Evolutionary conservation across 2,113 vertebrate genomes (phyloP), one percentile per base, ranked within the genome.

Genomic region (Leuciscus idus): DNA sequence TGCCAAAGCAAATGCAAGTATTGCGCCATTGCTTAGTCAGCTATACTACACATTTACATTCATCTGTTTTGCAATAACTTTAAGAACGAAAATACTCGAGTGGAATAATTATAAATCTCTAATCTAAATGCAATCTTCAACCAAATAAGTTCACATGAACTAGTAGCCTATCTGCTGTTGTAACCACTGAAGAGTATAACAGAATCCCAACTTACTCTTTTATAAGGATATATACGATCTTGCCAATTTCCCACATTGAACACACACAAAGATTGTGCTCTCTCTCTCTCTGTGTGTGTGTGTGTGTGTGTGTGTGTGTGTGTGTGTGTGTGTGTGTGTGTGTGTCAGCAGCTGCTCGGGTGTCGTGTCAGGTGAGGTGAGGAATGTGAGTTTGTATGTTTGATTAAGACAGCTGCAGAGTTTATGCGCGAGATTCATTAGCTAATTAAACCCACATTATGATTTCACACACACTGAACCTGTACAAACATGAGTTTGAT

Each of bases 301-400:
- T 52, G 1, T 28, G 50, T 52, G 50, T 52, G 15, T 50, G 5
- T 36, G 76, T 36, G 72, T 57, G 48, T 78, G 15, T 52, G 1
- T 28, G 50, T 52, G 50, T 52, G 15, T 50, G 50, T 52, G 50
- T 52, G 15, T 50, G 5, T 36, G 76, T 36, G 72, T 57, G 48
- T 78, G 15, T 52, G 1, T 28, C 7, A 48, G 12, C 68, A 76
- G 73, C 73, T 28, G 84, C 68, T 68, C 39, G 30, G 73, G 59
- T 79, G 75, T 85, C 23, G 36, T 48, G 83, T 74, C 64, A 79
- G 28, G 55, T 85, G 46, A 48, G 8, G 39, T 55, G 26, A 66
- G 28, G 59, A 66, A 79, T 36, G 59, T 84, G 50, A 50, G 55
- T 75, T 61, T 73, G n/a, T 21, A 48, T 84, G 68, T 84, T 52